phyloP scores from a whole-genome alignment of 2,797 vertebrate genomes.

The Liasis olivaceus region DNA sequence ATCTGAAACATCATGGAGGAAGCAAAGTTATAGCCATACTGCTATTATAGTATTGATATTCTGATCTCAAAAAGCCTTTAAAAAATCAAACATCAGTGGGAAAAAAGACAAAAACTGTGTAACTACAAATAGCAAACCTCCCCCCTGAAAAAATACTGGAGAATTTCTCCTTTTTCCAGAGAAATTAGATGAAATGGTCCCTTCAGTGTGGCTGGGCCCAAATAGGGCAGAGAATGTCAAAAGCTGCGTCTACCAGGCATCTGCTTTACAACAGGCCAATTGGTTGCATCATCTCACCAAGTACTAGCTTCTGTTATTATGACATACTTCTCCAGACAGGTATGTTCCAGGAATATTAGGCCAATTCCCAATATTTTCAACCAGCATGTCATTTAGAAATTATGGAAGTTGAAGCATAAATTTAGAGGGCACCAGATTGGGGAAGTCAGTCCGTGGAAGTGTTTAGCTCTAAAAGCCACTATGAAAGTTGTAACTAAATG shows the following conservation, averaged over 20 bases:
- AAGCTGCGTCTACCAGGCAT: neutral
- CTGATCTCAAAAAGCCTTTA: too few species aligned
- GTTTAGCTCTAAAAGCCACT: neutral
- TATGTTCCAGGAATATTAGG: too few species aligned
- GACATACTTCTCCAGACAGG: too few species aligned
- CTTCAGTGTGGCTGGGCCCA: neutral
- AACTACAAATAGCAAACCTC: neutral
- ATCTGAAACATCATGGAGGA: neutral
- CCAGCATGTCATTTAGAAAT: neutral
- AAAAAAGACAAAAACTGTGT: neutral
- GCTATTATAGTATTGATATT: neutral
- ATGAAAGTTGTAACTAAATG: neutral
- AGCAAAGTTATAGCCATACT: neutral
- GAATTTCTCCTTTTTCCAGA: neutral
- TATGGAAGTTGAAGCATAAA: neutral
- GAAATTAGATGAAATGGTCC: neutral
- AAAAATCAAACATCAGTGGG: neutral
- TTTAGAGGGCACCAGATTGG: neutral
- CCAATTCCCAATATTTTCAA: too few species aligned
- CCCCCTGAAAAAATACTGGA: neutral
- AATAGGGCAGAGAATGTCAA: neutral
- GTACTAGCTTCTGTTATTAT: neutral
- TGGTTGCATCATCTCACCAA: neutral
- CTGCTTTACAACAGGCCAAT: neutral
- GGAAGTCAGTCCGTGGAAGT: neutral